Base-by-base conservation (phyloP, 2,113 vertebrate species). In the Rhynchomys soricoides region DNA sequence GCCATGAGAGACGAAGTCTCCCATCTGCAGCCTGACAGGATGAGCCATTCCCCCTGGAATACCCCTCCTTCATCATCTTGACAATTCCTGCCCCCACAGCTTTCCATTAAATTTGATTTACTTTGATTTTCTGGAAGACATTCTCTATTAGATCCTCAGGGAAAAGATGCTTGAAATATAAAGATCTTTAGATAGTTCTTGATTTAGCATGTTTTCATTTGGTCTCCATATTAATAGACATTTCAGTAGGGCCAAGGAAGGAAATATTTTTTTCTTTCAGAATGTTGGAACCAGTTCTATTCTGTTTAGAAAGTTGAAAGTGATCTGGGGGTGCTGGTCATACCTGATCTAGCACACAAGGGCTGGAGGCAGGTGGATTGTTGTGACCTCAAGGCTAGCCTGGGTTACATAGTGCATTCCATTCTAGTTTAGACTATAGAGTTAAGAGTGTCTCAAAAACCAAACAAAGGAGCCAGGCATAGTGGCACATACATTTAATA, bases 191-290 rank as follows among this genome's bases (percentile, higher is more conserved):
- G 55, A 29, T 62, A 45, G n/a, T 62, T 62, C n/a, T 29, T 83
- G 55, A 40, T 79, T 83, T 50, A 57, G 11, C 37, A 1, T 22
- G 55, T 31, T 78, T 95, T 90, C 78, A 83, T 64, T 93, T 82
- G n/a, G 40, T 78, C 26, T 34, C 93, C 75, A n/a, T 74, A 89
- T 86, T 95, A 77, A 64, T 83, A 78, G 77, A 71, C 52, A 71
- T 83, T 91, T 97, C 55, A 66, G 43, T 5, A 57, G 21, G 31
- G 16, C 11, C n/a, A 24, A 81, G 78, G 52, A 11, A 57, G 21
- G 34, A 81, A 57, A n/a, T n/a, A 22, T 31, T 66, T 57, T 57
- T 57, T 78, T 24, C 78, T 22, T 57, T 57, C 52, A 40, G 74
- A 82, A 87, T 55, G 74, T 82, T 74, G 71, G 45, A 52, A 19